phyloP scores from a whole-genome alignment of 1,140 invertebrate species.

The Psilanteris sp. region DNA sequence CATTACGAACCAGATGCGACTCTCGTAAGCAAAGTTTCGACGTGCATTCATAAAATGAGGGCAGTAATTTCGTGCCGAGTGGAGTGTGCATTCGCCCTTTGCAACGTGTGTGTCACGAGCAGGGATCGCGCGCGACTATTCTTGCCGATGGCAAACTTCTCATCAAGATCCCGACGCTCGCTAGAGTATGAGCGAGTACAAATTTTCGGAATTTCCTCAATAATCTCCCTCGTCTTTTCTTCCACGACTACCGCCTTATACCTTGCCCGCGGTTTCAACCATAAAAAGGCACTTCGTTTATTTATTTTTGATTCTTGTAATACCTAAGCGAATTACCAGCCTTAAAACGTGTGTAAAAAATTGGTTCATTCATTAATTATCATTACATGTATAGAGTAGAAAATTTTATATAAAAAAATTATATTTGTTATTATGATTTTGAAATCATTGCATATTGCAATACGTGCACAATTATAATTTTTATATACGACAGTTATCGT shows the following conservation, averaged over 20 bases:
- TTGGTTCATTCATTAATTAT: no score
- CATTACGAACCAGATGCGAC: slow-evolving; percentile 59
- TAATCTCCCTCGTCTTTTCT: slow-evolving; percentile 48
- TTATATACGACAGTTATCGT: no score
- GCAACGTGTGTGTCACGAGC: slow-evolving; percentile 47
- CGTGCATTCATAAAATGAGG: slow-evolving; percentile 50
- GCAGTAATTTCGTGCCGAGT: slow-evolving; percentile 41
- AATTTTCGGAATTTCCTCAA: slow-evolving; percentile 68
- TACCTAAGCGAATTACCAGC: slow-evolving; percentile 40
- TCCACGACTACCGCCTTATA: background rate
- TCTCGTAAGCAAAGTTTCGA: slow-evolving; percentile 53
- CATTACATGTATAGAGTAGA: no score
- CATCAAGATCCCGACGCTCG: slow-evolving; percentile 70
- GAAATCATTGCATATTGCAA: no score
- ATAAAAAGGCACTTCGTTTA: slow-evolving; percentile 45
- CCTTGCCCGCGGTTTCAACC: slow-evolving; percentile 29
- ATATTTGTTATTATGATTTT: no score
- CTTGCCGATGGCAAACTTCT: slow-evolving; percentile 70
- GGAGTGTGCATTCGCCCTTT: slow-evolving; percentile 45
- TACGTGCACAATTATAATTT: no score
- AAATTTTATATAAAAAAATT: no score
- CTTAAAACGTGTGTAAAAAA: slow-evolving; percentile 47
- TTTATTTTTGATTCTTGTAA: slow-evolving; percentile 32
- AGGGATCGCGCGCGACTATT: slow-evolving; percentile 67
- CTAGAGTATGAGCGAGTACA: slow-evolving; percentile 48